These are phyloP conservation scores for Xiphorhynchus erythropygius DNA, from an alignment of 2,797 vertebrate species.

Conservation along the genomic window DNA sequence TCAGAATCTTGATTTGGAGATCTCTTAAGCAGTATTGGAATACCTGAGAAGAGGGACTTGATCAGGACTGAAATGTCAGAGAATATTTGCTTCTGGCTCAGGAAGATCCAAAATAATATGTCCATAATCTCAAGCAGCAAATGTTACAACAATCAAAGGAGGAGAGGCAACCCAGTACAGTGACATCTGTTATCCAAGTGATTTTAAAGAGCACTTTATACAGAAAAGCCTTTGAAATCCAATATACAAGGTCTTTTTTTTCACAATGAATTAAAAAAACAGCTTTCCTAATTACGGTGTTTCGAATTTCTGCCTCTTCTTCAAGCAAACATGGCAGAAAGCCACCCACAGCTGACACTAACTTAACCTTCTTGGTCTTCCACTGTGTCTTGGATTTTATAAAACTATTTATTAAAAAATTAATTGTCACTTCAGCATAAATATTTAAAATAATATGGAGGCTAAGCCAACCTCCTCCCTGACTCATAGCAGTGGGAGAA, in stretches of 20 bases:
- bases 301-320: not conserved
- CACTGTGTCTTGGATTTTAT: not conserved
- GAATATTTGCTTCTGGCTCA: not conserved
- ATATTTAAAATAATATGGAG: not conserved
- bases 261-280: not conserved
- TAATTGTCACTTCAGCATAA: not conserved
- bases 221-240: not conserved
- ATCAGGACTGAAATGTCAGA: not conserved
- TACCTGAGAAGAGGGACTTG: not conserved
- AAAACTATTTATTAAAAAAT: not conserved
- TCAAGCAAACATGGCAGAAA: not conserved
- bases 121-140: not conserved
- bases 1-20: not conserved
- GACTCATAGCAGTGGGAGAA: not conserved
- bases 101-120: not conserved
- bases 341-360: not conserved
- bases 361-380: not conserved
- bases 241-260: not conserved
- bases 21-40: not conserved
- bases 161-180: not conserved
- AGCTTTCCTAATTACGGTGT: not conserved
- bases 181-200: not conserved
- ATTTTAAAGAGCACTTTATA: not conserved
- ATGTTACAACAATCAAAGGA: not conserved
- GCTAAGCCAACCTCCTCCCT: not conserved